Conservation (phyloP, 1,140 invertebrate species). For the Lordiphosa collinella region DNA sequence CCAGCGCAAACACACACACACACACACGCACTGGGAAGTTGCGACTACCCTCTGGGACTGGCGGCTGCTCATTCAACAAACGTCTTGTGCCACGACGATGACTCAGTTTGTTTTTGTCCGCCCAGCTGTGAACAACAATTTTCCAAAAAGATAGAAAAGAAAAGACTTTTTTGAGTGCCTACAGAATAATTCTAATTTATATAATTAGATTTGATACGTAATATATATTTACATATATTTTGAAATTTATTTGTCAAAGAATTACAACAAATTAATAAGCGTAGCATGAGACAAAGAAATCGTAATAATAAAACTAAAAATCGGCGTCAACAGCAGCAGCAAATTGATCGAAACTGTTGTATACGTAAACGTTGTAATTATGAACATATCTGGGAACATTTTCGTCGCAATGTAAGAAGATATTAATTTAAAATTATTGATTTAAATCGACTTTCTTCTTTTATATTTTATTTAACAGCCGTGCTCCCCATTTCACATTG, state of each 20-base stretch:
- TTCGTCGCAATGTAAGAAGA: slow-evolving; percentile 55
- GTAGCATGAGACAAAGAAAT: slow-evolving; percentile 63
- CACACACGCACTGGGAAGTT: too few relatives aligned
- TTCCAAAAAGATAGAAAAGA: background rate
- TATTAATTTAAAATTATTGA: background rate
- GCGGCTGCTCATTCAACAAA: too few relatives aligned
- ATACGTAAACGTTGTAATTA: slow-evolving; percentile 55
- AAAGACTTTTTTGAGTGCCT: slow-evolving; percentile 23
- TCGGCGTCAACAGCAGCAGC: slow-evolving; percentile 37
- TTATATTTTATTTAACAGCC: too few relatives aligned
- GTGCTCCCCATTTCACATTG: too few relatives aligned
- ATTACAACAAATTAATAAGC: slow-evolving; percentile 12
- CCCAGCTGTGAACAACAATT: slow-evolving; percentile 42
- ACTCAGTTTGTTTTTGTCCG: slow-evolving; percentile 61
- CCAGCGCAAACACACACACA: too few relatives aligned
- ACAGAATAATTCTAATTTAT: slow-evolving; percentile 38
- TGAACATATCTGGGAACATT: slow-evolving; percentile 63
- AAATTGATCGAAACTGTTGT: slow-evolving; percentile 51
- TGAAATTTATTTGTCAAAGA: slow-evolving; percentile 3
- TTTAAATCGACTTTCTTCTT: background rate
- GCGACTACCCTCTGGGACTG: slow-evolving; percentile 13
- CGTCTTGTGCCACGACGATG: slow-evolving; percentile 1
- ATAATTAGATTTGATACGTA: slow-evolving; percentile 49
- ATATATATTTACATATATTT: slow-evolving; percentile 11
- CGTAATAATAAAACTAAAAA: slow-evolving; percentile 40